Conservation (phyloP, 2,797 vertebrate species). For the Sebastes elongatus region DNA sequence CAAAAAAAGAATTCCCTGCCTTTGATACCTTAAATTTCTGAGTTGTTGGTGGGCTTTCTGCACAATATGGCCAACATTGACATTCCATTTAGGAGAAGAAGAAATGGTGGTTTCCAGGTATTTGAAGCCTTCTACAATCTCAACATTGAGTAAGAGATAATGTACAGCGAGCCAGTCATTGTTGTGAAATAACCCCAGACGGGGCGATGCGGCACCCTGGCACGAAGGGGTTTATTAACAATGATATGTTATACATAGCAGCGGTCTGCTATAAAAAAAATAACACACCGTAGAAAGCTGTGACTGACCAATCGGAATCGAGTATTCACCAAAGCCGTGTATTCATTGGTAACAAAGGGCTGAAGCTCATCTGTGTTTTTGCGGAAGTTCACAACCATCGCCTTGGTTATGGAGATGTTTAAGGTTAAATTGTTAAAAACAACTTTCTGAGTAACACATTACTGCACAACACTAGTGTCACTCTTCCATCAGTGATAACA, state of each 20-base stretch:
- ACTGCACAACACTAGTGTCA: too few relatives aligned
- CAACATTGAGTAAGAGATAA: background rate
- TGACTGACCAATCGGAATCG: too few relatives aligned
- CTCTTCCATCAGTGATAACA: too few relatives aligned
- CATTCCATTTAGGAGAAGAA: background rate
- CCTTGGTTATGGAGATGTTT: background rate
- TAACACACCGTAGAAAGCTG: too few relatives aligned
- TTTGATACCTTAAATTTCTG: background rate
- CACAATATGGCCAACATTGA: background rate
- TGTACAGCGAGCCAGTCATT: too few relatives aligned
- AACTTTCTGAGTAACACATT: too few relatives aligned
- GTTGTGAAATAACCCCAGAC: too few relatives aligned
- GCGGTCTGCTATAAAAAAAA: too few relatives aligned
- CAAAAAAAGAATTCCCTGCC: accelerated
- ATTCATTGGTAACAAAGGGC: background rate
- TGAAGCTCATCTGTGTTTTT: background rate
- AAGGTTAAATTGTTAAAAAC: background rate
- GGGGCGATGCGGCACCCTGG: too few relatives aligned
- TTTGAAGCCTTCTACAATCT: background rate
- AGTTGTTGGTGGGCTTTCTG: background rate
- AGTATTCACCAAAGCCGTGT: too few relatives aligned
- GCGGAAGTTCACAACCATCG: background rate
- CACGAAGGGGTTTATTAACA: accelerated
- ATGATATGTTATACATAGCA: too few relatives aligned
- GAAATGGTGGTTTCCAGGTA: background rate